Conservation (phyloP, 2,797 vertebrate species). For the Microctenopoma stevenorrisi region DNA sequence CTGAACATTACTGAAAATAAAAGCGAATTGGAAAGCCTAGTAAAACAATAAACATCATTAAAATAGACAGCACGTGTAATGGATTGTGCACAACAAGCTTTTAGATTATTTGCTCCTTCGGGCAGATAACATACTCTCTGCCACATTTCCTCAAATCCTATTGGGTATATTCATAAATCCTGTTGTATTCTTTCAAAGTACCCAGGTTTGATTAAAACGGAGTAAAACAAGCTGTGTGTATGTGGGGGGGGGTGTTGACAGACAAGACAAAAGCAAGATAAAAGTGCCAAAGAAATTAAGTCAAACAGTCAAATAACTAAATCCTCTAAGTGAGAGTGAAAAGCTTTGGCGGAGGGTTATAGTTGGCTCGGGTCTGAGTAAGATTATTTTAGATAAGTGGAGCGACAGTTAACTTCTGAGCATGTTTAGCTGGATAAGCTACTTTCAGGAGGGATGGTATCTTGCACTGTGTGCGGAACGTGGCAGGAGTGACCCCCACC, state of each 20-base stretch:
- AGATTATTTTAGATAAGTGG: conserved; percentile 61
- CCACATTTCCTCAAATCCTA: conserved; percentile 42
- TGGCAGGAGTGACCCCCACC: conserved; percentile 8
- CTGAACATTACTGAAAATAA: conserved; percentile 50
- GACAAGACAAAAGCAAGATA: conserved; percentile 36
- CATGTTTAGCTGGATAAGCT: conserved; percentile 58
- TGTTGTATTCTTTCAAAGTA: conserved; percentile 38
- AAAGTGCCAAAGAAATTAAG: conserved; percentile 37
- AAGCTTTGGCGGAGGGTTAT: conserved; percentile 47
- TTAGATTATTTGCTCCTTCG: conserved; percentile 41
- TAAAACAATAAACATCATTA: conserved; percentile 56
- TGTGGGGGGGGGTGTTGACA: conserved; percentile 20
- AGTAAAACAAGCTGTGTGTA: conserved; percentile 31
- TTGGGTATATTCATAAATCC: conserved; percentile 40
- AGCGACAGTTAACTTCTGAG: conserved; percentile 53
- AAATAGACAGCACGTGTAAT: conserved; percentile 50
- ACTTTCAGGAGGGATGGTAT: conserved; percentile 40
- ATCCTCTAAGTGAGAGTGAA: conserved; percentile 47
- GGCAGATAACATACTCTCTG: conserved; percentile 26
- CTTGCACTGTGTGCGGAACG: conserved; percentile 12
- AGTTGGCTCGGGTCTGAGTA: conserved; percentile 44
- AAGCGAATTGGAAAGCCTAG: conserved; percentile 43
- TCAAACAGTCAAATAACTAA: conserved; percentile 41
- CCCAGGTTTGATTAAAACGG: conserved; percentile 36
- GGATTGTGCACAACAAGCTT: conserved; percentile 47